Evolutionary conservation across 2,888 invertebrate species (phyloP), one percentile per base, ranked within the genome.

Genomic region (Pachliopta kotzebuea): DNA sequence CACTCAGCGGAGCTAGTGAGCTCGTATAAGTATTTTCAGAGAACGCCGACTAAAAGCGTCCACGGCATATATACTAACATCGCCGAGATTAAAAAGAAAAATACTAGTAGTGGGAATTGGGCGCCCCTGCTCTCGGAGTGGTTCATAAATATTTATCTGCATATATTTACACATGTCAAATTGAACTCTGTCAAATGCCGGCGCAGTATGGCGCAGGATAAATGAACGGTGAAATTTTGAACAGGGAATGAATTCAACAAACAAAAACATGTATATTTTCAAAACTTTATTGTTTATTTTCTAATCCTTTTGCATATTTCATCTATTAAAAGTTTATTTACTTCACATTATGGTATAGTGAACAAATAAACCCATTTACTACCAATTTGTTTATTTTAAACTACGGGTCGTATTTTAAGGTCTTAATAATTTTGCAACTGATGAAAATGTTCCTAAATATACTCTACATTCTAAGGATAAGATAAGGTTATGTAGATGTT

Each of bases 161-260:
- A 66, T 56, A 67, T 83, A 83, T 86, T 84, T 81, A 79, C 79
- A 71, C 72, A 69, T 77, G 80, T 80, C 82, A 75, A 74, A 71
- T 69, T 67, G 65, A 67, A 64, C 63, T 66, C 61, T 68, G 68
- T 62, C 65, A 58, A 54, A 56, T 29, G 31, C 17, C 21, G 65
- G 66, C 56, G 58, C 70, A 71, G 71, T 72, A 72, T 68, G 73
- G 68, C 67, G 70, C 70, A 76, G 72, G 75, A 69, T 69, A 69
- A 69, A 68, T 49, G 65, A 70, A 26, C 71, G 70, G 70, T 74
- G 72, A 75, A 78, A 73, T 79, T 78, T 45, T 78, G 70, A 68
- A 75, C 74, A 72, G 72, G 63, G 37, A 53, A 54, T 56, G 56
- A 37, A 53, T 61, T 61, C 53, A 61, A 56, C 52, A 57, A 57